Conservation (phyloP, 2,888 invertebrate species). For the Heliothis peltigera region DNA sequence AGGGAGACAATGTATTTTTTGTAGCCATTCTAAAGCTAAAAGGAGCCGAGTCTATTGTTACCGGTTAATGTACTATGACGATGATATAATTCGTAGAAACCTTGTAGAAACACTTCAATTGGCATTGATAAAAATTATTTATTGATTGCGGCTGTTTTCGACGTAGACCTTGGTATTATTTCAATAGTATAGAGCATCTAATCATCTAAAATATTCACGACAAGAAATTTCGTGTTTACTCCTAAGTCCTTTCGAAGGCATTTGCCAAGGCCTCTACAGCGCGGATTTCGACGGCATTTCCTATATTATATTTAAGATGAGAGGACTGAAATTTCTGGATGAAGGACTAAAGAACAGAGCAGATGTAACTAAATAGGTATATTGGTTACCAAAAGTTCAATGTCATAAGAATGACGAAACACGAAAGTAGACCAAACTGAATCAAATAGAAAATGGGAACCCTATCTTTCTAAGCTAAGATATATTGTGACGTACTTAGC, state of each 20-base stretch:
- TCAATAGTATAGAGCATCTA: constrained; percentile 3
- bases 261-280: background rate
- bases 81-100: constrained; percentile 59
- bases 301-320: too few relatives aligned
- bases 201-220: constrained; percentile 17
- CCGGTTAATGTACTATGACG: constrained; percentile 68
- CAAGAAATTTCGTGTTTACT: background rate
- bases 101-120: constrained; percentile 57
- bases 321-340: too few relatives aligned
- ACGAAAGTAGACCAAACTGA: too few relatives aligned
- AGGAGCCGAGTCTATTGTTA: constrained; percentile 74
- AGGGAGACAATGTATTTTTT: constrained; percentile 78
- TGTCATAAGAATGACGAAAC: too few relatives aligned
- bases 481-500: too few relatives aligned
- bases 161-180: constrained; percentile 5
- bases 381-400: too few relatives aligned
- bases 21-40: constrained; percentile 70
- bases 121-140: constrained; percentile 44
- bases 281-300: background rate
- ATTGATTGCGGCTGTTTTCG: constrained; percentile 22
- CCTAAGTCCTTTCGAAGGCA: too few relatives aligned
- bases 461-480: too few relatives aligned
- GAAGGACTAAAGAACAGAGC: too few relatives aligned
- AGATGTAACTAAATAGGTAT: too few relatives aligned
- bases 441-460: too few relatives aligned